Evolutionary conservation across 2,113 vertebrate species (phyloP).

Genomic region (Anguilla japonica): DNA sequence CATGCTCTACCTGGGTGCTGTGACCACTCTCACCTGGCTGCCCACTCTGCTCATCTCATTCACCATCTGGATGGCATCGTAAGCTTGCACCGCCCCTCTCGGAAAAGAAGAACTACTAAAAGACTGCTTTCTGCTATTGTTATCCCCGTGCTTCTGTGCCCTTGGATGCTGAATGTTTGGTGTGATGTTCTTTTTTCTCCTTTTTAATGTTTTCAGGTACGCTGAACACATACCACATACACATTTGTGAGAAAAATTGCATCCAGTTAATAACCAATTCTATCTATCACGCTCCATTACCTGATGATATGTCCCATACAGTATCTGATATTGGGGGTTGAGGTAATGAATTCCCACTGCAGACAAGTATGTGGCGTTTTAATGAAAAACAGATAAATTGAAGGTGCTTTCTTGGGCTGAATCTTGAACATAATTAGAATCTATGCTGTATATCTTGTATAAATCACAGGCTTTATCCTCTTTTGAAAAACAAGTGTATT

Average conservation of each 20-base stretch:
- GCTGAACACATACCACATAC: background rate
- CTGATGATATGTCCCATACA: background rate
- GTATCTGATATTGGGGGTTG: background rate
- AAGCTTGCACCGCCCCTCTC: background rate
- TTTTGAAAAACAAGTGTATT: background rate
- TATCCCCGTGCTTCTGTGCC: background rate
- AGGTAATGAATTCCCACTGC: background rate
- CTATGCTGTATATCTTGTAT: background rate
- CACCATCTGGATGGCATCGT: constrained; percentile 78
- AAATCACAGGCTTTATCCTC: background rate
- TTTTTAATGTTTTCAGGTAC: background rate
- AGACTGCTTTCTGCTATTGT: constrained; percentile 3
- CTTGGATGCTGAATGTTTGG: background rate
- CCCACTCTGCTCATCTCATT: constrained; percentile 61
- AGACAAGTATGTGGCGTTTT: background rate
- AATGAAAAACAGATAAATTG: background rate
- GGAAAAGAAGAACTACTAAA: background rate
- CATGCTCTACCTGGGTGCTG: constrained; percentile 54
- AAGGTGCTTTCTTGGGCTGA: background rate
- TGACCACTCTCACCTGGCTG: constrained; percentile 51
- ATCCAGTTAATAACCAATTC: background rate
- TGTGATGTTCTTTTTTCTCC: no score
- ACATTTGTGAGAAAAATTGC: background rate
- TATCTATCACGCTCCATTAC: background rate
- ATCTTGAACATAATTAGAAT: background rate